Base-by-base conservation (phyloP, 2,888 invertebrate genomes). In the Callimorpha dominula region DNA sequence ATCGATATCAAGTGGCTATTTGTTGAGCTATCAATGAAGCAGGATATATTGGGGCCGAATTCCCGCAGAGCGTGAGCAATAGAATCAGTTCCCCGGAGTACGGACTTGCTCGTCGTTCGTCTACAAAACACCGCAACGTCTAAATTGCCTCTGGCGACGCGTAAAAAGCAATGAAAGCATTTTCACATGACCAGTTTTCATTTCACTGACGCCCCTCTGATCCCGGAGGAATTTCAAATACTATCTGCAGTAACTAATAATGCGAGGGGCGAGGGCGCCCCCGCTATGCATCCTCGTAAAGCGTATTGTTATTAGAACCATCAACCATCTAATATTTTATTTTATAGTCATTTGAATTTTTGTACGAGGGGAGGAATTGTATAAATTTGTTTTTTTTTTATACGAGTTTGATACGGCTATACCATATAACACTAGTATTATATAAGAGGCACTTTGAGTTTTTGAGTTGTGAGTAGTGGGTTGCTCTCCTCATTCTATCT, bases 111-210 rank as follows among this genome's bases (percentile, higher is more conserved):
- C 87, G 64, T 60, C 65, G 68, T 71, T 49, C 71, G 65, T 87
- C 84, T 79, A 86, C 86, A 88, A 93, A 93, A 92, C 91, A 92
- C 93, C 92, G 89, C 93, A 92, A 91, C 90, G 89, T 90, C 91
- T 91, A 91, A 94, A 93, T 94, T 92, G 94, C 94, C 94, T 91
- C 92, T 87, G 91, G 95, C 94, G 91, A 92, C 90, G 94, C 93
- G 94, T 92, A 92, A 95, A 94, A 94, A 92, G 94, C 95, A 94
- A 93, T 93, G 93, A 94, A 94, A 94, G 93, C 94, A 91, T 94
- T 95, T 94, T 93, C 94, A 94, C 94, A 94, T 94, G 93, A 92
- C 89, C 89, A 93, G 93, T 93, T 94, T 92, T 92, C 94, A 94
- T 94, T 93, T 92, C 92, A 88, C 90, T 86, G 86, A 86, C 90